Evolutionary conservation across 2,113 vertebrate species (phyloP).

Genomic region (Epinephelus lanceolatus): DNA sequence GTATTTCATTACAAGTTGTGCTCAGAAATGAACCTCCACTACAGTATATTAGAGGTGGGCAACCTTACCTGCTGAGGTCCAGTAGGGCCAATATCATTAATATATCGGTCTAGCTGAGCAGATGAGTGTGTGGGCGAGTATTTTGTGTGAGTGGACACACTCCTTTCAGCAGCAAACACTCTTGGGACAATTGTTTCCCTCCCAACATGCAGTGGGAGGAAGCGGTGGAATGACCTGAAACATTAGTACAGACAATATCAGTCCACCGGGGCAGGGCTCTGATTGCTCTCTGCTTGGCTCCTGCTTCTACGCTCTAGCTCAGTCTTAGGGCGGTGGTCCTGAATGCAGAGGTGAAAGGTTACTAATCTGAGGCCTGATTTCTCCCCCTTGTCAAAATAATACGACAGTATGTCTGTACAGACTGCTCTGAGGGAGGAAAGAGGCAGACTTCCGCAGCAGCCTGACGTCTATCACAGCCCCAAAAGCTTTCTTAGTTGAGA

Average conservation of each 20-base stretch:
- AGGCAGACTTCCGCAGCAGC: constrained; percentile 41
- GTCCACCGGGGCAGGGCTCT: constrained; percentile 44
- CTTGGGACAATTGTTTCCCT: constrained; percentile 63
- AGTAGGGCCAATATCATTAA: constrained; percentile 1
- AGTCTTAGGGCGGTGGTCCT: constrained; percentile 57
- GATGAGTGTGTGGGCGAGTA: constrained; percentile 24
- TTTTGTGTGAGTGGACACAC: constrained; percentile 39
- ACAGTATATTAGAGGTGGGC: background rate
- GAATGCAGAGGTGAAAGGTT: constrained; percentile 65
- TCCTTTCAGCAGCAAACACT: constrained; percentile 25
- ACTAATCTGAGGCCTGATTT: constrained; percentile 59
- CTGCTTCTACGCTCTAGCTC: constrained; percentile 29
- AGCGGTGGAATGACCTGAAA: constrained; percentile 65
- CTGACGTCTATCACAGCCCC: constrained; percentile 11
- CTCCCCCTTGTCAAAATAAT: constrained; percentile 62
- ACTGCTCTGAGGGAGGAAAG: constrained; percentile 43
- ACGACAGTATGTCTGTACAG: constrained; percentile 49
- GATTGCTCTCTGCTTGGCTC: constrained; percentile 64
- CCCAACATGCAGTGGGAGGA: constrained; percentile 63
- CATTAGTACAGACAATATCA: constrained; percentile 65
- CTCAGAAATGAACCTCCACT: background rate
- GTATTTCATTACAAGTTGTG: background rate
- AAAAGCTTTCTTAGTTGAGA: constrained; percentile 2
- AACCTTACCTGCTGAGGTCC: background rate
- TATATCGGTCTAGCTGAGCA: constrained; percentile 5